Percentiles rank a stretch among this genome's conserved stretches.
phyloP scores from a whole-genome alignment of 2,113 vertebrate species.

The Oostethus manadensis region DNA sequence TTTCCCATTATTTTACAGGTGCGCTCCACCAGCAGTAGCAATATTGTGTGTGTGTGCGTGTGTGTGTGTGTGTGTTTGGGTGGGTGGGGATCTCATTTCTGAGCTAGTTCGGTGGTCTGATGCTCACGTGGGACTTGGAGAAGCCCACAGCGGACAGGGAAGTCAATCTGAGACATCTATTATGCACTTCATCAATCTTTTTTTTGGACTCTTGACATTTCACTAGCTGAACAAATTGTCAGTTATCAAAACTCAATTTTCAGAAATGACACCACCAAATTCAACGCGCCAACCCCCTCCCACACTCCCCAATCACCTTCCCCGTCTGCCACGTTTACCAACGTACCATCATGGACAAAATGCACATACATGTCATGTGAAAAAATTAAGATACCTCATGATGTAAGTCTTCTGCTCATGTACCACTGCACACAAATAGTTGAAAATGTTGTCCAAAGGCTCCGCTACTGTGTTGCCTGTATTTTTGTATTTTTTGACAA shows the following conservation, averaged over 20 bases:
- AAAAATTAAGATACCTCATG: no score
- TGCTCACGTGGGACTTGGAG: conserved; percentile 57
- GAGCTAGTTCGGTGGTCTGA: conserved; percentile 62
- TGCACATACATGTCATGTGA: no score
- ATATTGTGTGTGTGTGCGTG: conserved; percentile 17
- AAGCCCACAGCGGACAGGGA: conserved; percentile 53
- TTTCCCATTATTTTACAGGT: conserved; percentile 56
- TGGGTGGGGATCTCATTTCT: conserved; percentile 53
- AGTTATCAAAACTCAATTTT: conserved; percentile 79
- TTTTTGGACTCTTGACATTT: conserved; percentile 71
- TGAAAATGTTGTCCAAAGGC: no score
- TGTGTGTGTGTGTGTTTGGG: conserved; percentile 7
- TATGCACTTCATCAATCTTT: conserved; percentile 78
- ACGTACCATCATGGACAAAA: no score
- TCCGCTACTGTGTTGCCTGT: no score
- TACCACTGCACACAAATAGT: no score
- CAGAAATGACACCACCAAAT: conserved; percentile 75
- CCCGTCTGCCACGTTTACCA: no score
- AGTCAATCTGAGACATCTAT: conserved; percentile 73
- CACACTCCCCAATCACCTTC: no score
- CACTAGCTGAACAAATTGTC: conserved; percentile 76
- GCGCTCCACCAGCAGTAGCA: conserved; percentile 36
- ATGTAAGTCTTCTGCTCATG: no score
- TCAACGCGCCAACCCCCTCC: background rate
- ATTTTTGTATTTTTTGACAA: no score